Evolutionary conservation across 1,140 invertebrate genomes (phyloP), one percentile per base, ranked within the genome.

Genomic region (Octopus sinensis): DNA sequence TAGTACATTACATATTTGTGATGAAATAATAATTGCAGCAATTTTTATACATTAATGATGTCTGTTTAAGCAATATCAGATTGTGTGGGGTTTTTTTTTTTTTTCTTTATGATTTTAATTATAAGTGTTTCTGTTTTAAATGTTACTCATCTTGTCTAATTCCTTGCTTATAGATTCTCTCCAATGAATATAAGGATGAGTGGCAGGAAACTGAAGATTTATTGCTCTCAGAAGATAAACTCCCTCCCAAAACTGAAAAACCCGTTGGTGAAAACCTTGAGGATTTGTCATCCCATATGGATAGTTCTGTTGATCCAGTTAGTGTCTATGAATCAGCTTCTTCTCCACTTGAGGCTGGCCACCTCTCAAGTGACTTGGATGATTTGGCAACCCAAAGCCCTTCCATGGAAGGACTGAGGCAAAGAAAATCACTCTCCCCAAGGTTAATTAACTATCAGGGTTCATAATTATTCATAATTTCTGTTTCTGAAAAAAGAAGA

Each of bases 351-450:
- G 30, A 43, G 30, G 68, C 17, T 2, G 3, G 17, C 17, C 56
- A 17, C 17, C 17, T 62, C 17, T 73, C 68, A 6, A 13, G 5
- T n/a, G 68, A 73, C 30, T 5, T 73, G 17, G 68, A 73, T 13
- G 68, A 73, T 13, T n/a, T 73, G 68, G 5, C 6, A 73, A 13
- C 7, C 9, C 9, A 7, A 23, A 73, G 68, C 30, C 68, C 7
- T n/a, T n/a, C 7, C 68, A 5, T 12, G 53, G 53, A 73, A 17
- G 53, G 23, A 9, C 68, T 81, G 5, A 6, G 68, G 12, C 73
- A 81, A 53, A 53, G 80, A 81, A 79, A 76, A 23, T 80, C 62
- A 71, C 68, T n/a, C 5, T 79, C 53, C 17, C 76, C 12, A 83
- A 76, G 12, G 79, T 51, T 43, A 43, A 43, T 43, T 43, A 43